Percentiles rank a stretch among this genome's conserved stretches.
These are phyloP conservation scores for Cosmia pyralina DNA, from an alignment of 2,888 invertebrate genomes.

Conservation along the genomic window DNA sequence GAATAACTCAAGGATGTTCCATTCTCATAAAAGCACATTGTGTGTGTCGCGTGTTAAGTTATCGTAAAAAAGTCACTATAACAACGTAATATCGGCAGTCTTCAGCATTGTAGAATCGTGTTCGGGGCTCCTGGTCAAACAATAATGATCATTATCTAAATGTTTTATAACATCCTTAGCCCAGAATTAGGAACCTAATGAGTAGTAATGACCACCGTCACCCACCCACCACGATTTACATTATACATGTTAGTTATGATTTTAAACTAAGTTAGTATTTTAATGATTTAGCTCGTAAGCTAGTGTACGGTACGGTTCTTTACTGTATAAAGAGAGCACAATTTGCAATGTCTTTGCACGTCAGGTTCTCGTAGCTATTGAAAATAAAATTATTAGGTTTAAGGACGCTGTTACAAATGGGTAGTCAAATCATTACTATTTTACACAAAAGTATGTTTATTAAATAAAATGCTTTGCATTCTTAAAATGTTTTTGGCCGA, in stretches of 20 bases:
- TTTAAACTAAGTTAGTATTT: constrained; percentile 36
- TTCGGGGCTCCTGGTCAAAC: constrained; percentile 82
- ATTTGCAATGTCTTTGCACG: constrained; percentile 20
- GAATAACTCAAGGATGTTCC: constrained; percentile 3
- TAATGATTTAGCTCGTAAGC: constrained; percentile 2
- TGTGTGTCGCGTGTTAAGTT: constrained; percentile 13
- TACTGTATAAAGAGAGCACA: constrained; percentile 38
- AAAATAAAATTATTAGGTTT: not conserved
- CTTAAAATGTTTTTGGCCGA: too few relatives aligned
- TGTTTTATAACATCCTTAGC: constrained; percentile 14
- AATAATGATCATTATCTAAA: constrained; percentile 45
- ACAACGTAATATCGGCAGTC: constrained; percentile 80
- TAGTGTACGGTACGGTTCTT: too few relatives aligned
- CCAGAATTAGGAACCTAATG: constrained; percentile 14
- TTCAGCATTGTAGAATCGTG: constrained; percentile 78
- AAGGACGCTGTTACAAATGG: too few relatives aligned
- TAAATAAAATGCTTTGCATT: too few relatives aligned
- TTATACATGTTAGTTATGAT: constrained; percentile 38
- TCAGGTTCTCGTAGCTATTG: constrained; percentile 1
- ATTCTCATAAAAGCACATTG: constrained; percentile 16
- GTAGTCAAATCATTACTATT: too few relatives aligned
- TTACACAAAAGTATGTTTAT: too few relatives aligned
- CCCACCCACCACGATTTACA: constrained; percentile 45
- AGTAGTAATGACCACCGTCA: constrained; percentile 27
- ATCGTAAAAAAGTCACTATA: constrained; percentile 70